Conservation (phyloP, 64 coral and sea anemone genomes). For the Montipora cactus region DNA sequence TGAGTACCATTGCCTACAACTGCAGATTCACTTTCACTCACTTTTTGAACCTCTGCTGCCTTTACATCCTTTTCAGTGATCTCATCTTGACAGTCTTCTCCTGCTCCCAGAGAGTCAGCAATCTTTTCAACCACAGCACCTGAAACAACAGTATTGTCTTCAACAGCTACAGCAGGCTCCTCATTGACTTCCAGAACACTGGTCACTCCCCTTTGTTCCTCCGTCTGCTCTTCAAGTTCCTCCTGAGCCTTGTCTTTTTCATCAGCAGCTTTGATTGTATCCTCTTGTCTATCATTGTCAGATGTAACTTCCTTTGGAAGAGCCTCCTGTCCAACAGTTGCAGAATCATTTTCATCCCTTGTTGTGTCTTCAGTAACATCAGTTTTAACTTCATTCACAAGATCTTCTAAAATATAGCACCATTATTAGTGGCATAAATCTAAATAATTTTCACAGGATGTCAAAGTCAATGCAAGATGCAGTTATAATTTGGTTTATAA, state of each 20-base stretch:
- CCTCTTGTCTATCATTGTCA: background rate
- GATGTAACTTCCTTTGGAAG: background rate
- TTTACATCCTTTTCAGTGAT: background rate
- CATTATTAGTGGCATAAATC: background rate
- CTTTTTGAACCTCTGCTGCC: background rate
- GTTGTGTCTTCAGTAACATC: background rate
- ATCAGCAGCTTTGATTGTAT: background rate
- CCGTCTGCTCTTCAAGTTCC: background rate
- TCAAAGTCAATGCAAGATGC: background rate
- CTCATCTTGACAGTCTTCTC: background rate
- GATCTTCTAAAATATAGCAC: slow-evolving; percentile 24
- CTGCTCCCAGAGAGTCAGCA: background rate
- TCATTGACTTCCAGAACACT: background rate
- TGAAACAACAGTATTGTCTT: background rate
- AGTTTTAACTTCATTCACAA: background rate
- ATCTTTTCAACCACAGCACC: background rate
- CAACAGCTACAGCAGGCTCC: background rate
- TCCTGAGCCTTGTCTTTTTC: background rate
- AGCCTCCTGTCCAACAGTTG: background rate
- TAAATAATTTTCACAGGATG: background rate
- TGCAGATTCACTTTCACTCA: background rate
- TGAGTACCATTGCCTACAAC: background rate
- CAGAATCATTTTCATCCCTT: background rate
- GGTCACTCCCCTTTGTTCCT: background rate
- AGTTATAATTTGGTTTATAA: too few relatives aligned